phyloP scores from a whole-genome alignment of 2,113 vertebrate species.

The Progne subis region DNA sequence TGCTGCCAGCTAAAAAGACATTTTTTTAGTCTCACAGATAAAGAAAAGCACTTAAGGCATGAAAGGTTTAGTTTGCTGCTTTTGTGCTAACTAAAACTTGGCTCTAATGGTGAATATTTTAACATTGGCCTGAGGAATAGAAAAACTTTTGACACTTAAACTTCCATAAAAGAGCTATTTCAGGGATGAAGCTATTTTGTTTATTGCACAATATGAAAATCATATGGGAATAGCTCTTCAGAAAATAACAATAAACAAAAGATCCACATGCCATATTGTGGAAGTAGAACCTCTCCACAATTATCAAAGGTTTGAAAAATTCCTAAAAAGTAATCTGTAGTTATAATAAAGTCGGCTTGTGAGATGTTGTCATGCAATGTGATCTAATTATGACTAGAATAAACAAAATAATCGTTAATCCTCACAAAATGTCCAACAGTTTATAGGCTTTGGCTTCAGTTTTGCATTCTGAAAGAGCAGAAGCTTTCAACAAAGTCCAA shows the following conservation, averaged over 20 bases:
- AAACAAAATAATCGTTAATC: constrained; percentile 20
- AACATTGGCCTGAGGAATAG: neutral
- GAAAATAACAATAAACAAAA: neutral
- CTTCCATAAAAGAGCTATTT: neutral
- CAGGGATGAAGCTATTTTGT: neutral
- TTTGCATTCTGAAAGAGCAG: constrained; percentile 40
- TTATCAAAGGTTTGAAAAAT: neutral
- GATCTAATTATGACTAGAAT: constrained; percentile 29
- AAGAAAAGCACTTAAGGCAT: constrained; percentile 24
- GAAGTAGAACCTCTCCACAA: neutral
- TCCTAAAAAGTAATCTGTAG: neutral
- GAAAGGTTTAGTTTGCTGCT: neutral
- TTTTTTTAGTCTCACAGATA: constrained; percentile 35
- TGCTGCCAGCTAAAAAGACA: constrained; percentile 8
- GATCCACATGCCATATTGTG: neutral
- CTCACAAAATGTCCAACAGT: neutral
- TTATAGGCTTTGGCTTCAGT: constrained; percentile 34
- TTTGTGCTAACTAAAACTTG: constrained; percentile 10
- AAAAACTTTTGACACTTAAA: neutral
- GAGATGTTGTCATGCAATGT: neutral
- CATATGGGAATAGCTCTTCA: neutral
- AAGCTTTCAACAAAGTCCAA: neutral
- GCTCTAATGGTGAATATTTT: neutral
- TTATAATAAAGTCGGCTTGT: neutral
- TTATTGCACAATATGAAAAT: neutral